Percentiles rank a stretch among this genome's conserved stretches.
Conservation (phyloP, 1,140 invertebrate genomes). For the Proctacanthus coquilletti region DNA sequence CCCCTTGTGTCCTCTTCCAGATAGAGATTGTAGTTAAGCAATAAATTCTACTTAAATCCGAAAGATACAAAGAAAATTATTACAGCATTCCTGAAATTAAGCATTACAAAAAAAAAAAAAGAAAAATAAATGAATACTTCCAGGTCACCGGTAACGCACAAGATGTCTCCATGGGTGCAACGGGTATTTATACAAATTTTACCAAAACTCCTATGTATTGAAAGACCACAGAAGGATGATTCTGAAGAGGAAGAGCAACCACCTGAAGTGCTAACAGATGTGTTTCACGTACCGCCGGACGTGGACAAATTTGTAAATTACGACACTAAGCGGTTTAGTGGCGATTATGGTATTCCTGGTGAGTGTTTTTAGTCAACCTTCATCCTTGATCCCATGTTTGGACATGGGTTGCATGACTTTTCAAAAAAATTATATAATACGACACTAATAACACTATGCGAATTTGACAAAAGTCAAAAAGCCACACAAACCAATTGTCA, state of each 20-base stretch:
- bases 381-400: no score
- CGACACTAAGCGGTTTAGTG: constrained; percentile 46
- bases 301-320: constrained; percentile 51
- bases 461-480: no score
- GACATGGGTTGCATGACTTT: no score
- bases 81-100: no score
- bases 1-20: background rate
- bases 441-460: no score
- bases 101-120: no score
- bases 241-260: constrained; percentile 49
- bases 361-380: constrained; percentile 20
- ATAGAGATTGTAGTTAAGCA: no score
- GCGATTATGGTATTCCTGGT: constrained; percentile 53
- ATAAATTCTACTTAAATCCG: no score
- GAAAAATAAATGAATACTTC: no score
- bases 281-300: constrained; percentile 52
- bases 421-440: no score
- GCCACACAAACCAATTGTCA: no score
- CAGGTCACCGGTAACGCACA: constrained; percentile 85
- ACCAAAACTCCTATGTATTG: constrained; percentile 70
- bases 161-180: constrained; percentile 80
- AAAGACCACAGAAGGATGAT: constrained; percentile 61
- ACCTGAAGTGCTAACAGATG: constrained; percentile 51
- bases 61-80: no score
- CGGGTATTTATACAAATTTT: constrained; percentile 78